Evolutionary conservation across 2,113 vertebrate species (phyloP).

Genomic region (Mus musculus): GRCm39 chr9:83994001-83994500

Average conservation of each 20-base stretch:
- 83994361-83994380: background rate
- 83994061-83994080: background rate
- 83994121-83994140: background rate
- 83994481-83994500: background rate
- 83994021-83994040: background rate
- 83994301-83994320: background rate
- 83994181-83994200: background rate
- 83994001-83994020: background rate
- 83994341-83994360: background rate
- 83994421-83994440: background rate
- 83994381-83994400: background rate
- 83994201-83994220: background rate
- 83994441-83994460: background rate
- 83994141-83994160: background rate
- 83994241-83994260: background rate
- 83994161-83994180: too few relatives aligned
- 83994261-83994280: background rate
- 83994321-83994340: background rate
- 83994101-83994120: background rate
- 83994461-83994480: background rate
- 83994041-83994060: background rate
- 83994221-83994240: background rate
- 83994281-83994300: background rate
- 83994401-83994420: rapidly evolving
- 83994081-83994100: background rate